Percentiles rank a stretch among this genome's conserved stretches.
phyloP scores from a whole-genome alignment of 2,797 vertebrate genomes.

The Fundulus diaphanus region DNA sequence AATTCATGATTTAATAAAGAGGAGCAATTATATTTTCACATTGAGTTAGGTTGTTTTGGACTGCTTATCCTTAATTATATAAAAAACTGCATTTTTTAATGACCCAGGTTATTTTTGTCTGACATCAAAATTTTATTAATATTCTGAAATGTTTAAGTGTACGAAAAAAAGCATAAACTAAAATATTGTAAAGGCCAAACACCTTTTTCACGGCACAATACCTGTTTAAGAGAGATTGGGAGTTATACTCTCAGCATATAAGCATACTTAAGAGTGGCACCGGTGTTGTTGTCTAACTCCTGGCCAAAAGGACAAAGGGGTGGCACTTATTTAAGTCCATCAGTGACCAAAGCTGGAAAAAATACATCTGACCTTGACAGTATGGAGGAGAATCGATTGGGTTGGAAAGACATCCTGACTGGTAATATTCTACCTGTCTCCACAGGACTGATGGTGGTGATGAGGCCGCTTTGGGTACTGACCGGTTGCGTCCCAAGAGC shows the following conservation, averaged over 20 bases:
- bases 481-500: conserved; percentile 72
- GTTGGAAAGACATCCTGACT: conserved; percentile 68
- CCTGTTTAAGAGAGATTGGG: neutral
- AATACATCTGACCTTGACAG: conserved; percentile 47
- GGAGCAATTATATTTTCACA: neutral
- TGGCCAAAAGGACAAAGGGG: neutral
- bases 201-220: neutral
- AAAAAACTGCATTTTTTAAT: neutral
- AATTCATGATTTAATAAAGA: too few relatives aligned
- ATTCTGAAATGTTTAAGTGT: neutral
- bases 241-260: neutral
- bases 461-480: conserved; percentile 81
- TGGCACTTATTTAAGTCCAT: neutral
- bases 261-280: neutral
- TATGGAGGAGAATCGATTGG: conserved; percentile 43
- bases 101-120: too few relatives aligned
- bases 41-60: neutral
- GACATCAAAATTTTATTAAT: too few relatives aligned
- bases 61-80: neutral
- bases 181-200: neutral
- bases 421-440: conserved; percentile 81
- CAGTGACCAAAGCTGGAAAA: neutral
- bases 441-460: conserved; percentile 77
- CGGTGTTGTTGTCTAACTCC: neutral
- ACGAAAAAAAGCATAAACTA: neutral